Conservation (phyloP, 2,888 invertebrate species). For the Imbricaverruca yamaguchii region DNA sequence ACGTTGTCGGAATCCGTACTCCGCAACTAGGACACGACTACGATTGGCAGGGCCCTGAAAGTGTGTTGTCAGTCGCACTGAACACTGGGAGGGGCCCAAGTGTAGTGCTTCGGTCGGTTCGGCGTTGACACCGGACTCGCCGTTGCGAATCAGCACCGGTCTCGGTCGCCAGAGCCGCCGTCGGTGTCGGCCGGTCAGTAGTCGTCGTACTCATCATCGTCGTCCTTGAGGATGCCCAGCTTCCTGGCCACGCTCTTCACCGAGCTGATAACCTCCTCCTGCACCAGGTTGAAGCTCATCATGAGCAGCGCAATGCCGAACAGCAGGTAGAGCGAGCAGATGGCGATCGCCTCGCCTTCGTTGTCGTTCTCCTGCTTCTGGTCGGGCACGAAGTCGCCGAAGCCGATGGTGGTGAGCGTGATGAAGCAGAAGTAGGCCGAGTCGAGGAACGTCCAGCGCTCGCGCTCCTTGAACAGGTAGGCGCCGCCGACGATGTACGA, state of each 20-base stretch:
- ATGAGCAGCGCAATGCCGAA: conserved; percentile 90
- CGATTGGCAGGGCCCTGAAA: no score
- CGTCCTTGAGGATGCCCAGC: conserved; percentile 77
- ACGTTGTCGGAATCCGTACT: no score
- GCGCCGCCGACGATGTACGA: conserved; percentile 85
- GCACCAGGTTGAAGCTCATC: conserved; percentile 94
- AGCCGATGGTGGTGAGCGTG: conserved; percentile 85
- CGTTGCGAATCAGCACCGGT: no score
- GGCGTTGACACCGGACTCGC: no score
- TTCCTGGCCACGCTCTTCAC: conserved; percentile 77
- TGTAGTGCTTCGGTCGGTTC: no score
- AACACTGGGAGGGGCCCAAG: no score
- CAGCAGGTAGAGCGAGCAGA: conserved; percentile 83
- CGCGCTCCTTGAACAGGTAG: conserved; percentile 73
- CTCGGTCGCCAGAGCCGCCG: no score
- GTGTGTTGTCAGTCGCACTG: no score
- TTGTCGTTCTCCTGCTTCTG: conserved; percentile 50
- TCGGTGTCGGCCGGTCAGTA: neutral
- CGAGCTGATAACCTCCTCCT: conserved; percentile 83
- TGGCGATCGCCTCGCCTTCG: conserved; percentile 56
- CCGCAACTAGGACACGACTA: no score
- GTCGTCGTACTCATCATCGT: conserved; percentile 43
- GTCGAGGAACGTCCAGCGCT: conserved; percentile 76
- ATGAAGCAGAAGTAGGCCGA: conserved; percentile 91
- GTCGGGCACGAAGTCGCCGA: conserved; percentile 85